A percentile compares a stretch with the other conserved stretches of the same genome.
phyloP scores from a whole-genome alignment of 2,113 vertebrate genomes.

The Paratilapia polleni region DNA sequence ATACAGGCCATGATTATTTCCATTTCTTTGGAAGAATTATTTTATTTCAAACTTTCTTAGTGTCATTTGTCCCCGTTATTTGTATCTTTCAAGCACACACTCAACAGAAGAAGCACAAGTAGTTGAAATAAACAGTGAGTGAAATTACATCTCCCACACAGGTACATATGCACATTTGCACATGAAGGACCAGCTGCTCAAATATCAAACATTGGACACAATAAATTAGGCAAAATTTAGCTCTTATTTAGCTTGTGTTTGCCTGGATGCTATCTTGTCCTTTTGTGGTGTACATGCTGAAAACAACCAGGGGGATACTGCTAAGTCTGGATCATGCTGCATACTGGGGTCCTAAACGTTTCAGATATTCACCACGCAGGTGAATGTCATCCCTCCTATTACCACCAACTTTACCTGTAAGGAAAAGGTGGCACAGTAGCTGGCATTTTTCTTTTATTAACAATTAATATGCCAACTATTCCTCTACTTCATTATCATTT shows the following conservation, averaged over 20 bases:
- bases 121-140: neutral
- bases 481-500: no score
- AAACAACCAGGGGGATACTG: neutral
- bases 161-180: neutral
- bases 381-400: no score
- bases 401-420: no score
- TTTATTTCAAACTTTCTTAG: neutral
- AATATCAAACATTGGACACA: no score
- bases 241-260: neutral
- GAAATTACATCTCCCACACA: neutral
- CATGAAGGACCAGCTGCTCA: neutral
- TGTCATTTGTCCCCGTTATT: neutral
- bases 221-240: neutral
- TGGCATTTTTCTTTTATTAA: no score
- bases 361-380: no score
- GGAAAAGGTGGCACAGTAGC: no score
- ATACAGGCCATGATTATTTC: neutral
- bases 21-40: neutral
- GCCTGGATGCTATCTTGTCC: neutral
- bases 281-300: neutral
- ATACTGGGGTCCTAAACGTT: neutral
- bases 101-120: neutral
- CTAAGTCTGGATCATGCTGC: neutral
- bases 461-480: no score
- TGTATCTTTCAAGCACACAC: neutral